A percentile compares a stretch with the other conserved stretches of the same genome.
Evolutionary conservation across 2,113 vertebrate genomes (phyloP).

Genomic region (Urocitellus parryii): DNA sequence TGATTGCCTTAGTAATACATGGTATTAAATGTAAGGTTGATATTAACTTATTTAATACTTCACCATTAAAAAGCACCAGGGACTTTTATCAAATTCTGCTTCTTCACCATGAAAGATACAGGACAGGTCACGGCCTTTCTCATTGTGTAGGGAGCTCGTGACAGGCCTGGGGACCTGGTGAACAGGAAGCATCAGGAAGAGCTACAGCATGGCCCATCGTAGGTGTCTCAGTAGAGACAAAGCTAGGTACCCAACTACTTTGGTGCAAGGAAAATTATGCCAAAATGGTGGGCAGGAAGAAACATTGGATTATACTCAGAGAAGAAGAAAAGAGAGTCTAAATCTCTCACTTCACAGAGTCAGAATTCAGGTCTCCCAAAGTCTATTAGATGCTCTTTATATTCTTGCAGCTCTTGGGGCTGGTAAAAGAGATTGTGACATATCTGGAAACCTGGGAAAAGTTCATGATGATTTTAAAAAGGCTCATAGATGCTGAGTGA

Average conservation of each 20-base stretch:
- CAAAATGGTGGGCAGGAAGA: neutral
- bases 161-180: neutral
- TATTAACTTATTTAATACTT: slow-evolving; percentile 12
- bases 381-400: neutral
- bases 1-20: neutral
- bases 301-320: neutral
- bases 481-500: slow-evolving; percentile 32
- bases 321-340: neutral
- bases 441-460: slow-evolving; percentile 22
- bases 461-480: slow-evolving; percentile 34
- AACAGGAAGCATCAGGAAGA: neutral
- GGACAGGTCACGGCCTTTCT: no score
- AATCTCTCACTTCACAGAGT: neutral
- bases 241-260: neutral
- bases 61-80: neutral
- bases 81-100: neutral
- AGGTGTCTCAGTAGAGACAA: neutral
- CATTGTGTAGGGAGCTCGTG: neutral
- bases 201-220: neutral
- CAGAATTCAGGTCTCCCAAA: neutral
- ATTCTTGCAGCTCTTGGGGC: neutral
- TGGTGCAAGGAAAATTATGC: neutral
- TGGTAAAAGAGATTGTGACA: neutral
- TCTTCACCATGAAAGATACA: neutral
- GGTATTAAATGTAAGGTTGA: neutral